Evolutionary conservation across 2,113 vertebrate genomes (phyloP).

Genomic region (Cynopterus brachyotis): DNA sequence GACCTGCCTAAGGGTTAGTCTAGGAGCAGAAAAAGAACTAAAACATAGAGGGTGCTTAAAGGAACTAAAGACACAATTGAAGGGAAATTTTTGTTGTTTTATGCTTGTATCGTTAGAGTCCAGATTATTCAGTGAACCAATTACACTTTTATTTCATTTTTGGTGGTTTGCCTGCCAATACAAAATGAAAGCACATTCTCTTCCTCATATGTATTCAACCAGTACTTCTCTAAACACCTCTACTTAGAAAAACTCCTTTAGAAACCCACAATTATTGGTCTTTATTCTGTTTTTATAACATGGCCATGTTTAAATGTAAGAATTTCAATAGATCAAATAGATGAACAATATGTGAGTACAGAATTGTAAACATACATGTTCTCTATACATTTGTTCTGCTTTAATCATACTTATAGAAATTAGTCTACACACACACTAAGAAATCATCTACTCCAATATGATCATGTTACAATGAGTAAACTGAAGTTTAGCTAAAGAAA

Average conservation of each 20-base stretch:
- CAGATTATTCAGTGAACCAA: background rate
- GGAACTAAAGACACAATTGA: background rate
- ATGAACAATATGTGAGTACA: background rate
- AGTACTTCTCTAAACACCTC: conserved; percentile 3
- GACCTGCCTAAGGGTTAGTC: conserved; percentile 36
- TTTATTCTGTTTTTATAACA: conserved; percentile 1
- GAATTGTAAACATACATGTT: background rate
- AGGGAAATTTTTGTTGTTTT: conserved; percentile 14
- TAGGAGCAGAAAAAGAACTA: conserved; percentile 25
- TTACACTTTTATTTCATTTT: conserved; percentile 41
- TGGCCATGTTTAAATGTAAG: background rate
- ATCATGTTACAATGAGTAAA: background rate
- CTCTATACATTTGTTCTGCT: background rate
- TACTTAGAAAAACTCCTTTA: background rate
- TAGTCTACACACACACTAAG: background rate
- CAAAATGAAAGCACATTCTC: background rate
- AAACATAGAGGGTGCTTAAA: background rate
- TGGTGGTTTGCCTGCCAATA: background rate
- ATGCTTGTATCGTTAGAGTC: background rate
- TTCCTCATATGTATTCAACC: background rate
- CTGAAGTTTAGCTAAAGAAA: background rate
- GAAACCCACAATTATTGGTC: background rate
- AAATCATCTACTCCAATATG: background rate
- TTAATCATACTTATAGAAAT: background rate
- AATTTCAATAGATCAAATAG: background rate